Evolutionary conservation across 1,140 invertebrate species (phyloP).

Genomic region (Tetramorium parvispinum): DNA sequence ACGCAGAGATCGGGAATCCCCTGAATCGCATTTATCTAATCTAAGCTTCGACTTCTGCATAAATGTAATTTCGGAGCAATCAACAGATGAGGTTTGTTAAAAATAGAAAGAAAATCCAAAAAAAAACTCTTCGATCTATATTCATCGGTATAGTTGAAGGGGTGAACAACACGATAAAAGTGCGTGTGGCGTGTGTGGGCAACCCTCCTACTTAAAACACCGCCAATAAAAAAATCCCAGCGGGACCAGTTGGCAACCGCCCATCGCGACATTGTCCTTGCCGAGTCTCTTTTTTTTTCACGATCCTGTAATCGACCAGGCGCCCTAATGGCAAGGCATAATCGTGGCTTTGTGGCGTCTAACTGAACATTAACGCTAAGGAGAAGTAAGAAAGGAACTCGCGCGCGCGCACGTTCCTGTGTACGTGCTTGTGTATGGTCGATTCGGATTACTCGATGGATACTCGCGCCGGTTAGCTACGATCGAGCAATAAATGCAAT

Average conservation of each 20-base stretch:
- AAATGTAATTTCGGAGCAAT: background rate
- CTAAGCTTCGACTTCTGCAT: background rate
- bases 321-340: conserved; percentile 73
- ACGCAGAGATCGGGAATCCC: background rate
- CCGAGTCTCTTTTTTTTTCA: conserved; percentile 65
- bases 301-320: conserved; percentile 80
- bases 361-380: conserved; percentile 61
- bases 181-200: conserved; percentile 15
- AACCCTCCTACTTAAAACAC: conserved; percentile 75
- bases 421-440: conserved; percentile 26
- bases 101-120: background rate
- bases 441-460: conserved; percentile 49
- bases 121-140: background rate
- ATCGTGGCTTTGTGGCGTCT: conserved; percentile 74
- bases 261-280: conserved; percentile 83
- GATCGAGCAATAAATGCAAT: conserved; percentile 46
- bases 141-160: background rate
- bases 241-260: conserved; percentile 85
- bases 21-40: background rate
- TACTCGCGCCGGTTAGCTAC: conserved; percentile 30
- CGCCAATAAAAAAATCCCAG: conserved; percentile 79
- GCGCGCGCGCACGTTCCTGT: background rate
- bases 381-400: conserved; percentile 63
- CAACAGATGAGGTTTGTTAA: conserved; percentile 1
- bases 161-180: conserved; percentile 23